Evolutionary conservation across 92 coral and sea anemone genomes (phyloP).

Genomic region (Ricordea florida): DNA sequence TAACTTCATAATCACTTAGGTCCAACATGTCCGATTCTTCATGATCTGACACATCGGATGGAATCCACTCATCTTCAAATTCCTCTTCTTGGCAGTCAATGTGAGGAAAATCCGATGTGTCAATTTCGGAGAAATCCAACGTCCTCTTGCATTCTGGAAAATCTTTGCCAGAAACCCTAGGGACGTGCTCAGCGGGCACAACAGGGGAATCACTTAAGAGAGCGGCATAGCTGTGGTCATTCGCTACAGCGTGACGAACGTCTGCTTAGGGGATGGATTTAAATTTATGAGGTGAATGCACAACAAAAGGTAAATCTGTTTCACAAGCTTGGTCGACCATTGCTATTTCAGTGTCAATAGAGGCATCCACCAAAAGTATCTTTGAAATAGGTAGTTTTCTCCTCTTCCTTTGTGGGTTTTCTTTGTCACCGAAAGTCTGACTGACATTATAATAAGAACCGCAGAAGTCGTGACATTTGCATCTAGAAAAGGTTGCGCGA

Average conservation of each 20-base stretch:
- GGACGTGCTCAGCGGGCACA: too few species aligned
- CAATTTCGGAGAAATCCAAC: neutral
- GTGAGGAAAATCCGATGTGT: neutral
- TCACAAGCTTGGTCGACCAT: neutral
- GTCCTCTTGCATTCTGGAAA: neutral
- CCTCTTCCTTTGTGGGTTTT: neutral
- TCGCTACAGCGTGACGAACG: neutral
- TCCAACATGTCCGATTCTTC: neutral
- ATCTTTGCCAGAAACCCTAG: too few species aligned
- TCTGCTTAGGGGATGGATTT: neutral
- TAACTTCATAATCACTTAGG: neutral
- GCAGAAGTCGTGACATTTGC: neutral
- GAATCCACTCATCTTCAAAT: too few species aligned
- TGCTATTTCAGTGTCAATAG: neutral
- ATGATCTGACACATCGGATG: neutral
- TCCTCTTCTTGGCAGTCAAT: neutral
- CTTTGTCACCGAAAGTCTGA: neutral
- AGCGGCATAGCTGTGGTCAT: neutral
- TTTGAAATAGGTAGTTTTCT: neutral
- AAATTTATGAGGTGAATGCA: neutral
- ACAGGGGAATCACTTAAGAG: too few species aligned
- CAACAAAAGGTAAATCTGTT: neutral
- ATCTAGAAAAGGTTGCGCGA: too few species aligned
- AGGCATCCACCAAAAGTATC: neutral
- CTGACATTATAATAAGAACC: neutral